Evolutionary conservation across 1,140 invertebrate species (phyloP).

Genomic region (Drosophila tropicalis): DNA sequence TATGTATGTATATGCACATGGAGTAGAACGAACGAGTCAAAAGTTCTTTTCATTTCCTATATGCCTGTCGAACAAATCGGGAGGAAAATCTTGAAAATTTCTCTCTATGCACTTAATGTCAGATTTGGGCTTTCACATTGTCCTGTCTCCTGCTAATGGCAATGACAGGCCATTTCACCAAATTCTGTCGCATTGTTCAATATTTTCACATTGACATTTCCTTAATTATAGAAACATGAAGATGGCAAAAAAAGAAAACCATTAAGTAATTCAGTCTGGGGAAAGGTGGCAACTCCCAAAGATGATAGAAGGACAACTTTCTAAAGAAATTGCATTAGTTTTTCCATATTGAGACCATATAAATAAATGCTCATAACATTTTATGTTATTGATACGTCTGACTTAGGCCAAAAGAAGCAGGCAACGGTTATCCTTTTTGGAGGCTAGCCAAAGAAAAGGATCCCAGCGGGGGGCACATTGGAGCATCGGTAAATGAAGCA

Average conservation of each 20-base stretch:
- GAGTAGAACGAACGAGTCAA: background rate
- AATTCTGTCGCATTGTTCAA: slow-evolving; percentile 8
- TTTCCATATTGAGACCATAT: slow-evolving; percentile 7
- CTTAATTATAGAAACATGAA: background rate
- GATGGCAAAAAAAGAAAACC: background rate
- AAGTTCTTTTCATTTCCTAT: slow-evolving; percentile 14
- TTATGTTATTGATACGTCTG: slow-evolving; percentile 56
- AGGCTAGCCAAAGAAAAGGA: slow-evolving; percentile 37
- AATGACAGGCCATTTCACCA: slow-evolving; percentile 4
- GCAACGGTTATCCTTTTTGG: slow-evolving; percentile 28
- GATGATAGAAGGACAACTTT: background rate
- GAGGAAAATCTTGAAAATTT: slow-evolving; percentile 1
- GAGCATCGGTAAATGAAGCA: slow-evolving; percentile 73
- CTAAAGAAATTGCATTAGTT: slow-evolving; percentile 7
- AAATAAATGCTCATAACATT: slow-evolving; percentile 39
- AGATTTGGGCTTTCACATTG: background rate
- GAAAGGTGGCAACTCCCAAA: background rate
- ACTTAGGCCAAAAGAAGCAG: slow-evolving; percentile 44
- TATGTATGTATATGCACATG: too few species aligned
- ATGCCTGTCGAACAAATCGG: slow-evolving; percentile 8
- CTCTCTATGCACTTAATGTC: slow-evolving; percentile 6
- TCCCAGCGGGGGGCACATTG: slow-evolving; percentile 36
- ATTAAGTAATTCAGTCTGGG: background rate
- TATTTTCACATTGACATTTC: slow-evolving; percentile 1
- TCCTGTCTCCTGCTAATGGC: slow-evolving; percentile 5